A percentile compares a stretch with the other conserved stretches of the same genome.
Conservation (phyloP, 2,888 invertebrate species). For the Aradus depressus region DNA sequence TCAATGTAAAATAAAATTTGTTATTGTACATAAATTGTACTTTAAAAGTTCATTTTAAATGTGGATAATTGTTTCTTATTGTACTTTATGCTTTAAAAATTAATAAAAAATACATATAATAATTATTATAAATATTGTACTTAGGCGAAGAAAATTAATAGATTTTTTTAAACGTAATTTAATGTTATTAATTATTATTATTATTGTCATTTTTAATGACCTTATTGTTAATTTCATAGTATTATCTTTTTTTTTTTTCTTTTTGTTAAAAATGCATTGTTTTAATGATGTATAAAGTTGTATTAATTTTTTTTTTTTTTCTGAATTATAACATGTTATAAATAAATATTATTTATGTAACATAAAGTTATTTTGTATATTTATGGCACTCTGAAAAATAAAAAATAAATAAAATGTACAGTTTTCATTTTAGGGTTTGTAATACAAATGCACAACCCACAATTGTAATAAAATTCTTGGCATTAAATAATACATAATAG, state of each 20-base stretch:
- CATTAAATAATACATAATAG: slow-evolving; percentile 23
- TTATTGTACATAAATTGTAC: slow-evolving; percentile 12
- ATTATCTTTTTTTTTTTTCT: slow-evolving; percentile 5
- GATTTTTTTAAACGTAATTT: slow-evolving; percentile 5
- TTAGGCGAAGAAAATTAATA: slow-evolving; percentile 11
- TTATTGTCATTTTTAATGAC: too few relatives aligned
- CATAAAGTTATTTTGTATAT: slow-evolving; percentile 21
- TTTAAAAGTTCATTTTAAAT: slow-evolving; percentile 16
- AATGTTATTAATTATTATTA: slow-evolving; percentile 15
- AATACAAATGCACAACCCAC: slow-evolving; percentile 19
- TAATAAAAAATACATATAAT: too few relatives aligned
- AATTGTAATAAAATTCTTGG: slow-evolving; percentile 24
- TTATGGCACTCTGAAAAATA: slow-evolving; percentile 21
- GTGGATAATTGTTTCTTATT: slow-evolving; percentile 17
- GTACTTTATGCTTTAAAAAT: slow-evolving; percentile 16
- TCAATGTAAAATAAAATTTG: slow-evolving; percentile 14
- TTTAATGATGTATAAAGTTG: slow-evolving; percentile 15
- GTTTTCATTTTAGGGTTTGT: too few relatives aligned
- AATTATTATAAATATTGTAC: slow-evolving; percentile 12
- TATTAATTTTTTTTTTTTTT: slow-evolving; percentile 8
- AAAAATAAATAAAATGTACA: slow-evolving; percentile 20
- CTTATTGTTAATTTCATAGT: not conserved
- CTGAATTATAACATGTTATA: slow-evolving; percentile 8
- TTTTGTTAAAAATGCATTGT: slow-evolving; percentile 11
- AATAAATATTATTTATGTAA: slow-evolving; percentile 9